Base-by-base conservation (phyloP, 1,140 invertebrate species). In the Heliconius eleuchia region DNA sequence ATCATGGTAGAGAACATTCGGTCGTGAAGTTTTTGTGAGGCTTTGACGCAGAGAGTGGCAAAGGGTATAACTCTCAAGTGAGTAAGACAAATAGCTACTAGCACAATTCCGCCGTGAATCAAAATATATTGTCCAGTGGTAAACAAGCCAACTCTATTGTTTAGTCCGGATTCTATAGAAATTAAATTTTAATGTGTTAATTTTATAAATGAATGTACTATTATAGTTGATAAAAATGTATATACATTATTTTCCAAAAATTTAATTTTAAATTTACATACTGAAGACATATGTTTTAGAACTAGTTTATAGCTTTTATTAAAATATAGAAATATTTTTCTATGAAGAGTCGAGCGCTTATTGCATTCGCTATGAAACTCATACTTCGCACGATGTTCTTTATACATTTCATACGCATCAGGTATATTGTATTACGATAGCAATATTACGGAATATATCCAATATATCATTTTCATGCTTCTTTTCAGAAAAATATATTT, bases 1-100 rank as follows among this genome's bases (percentile, higher is more conserved):
- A 98, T 86, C 82, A 98, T 95, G 3, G 89, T 94, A 16, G 88
- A 88, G 84, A 96, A 96, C 96, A 97, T 96, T 27, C 80, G 89
- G 83, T 96, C 95, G 83, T 97, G 96, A n/a, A 97, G 89, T 42
- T 89, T 95, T 78, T 94, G 94, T 5, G 96, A 96, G 6, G 96
- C 95, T 71, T 88, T 91, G 71, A 96, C 95, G 73, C 96, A 95
- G 46, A 96, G 87, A 4, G 88, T 82, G 72, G 96, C 96, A 82
- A 96, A 96, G 1, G 95, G 91, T 5, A 96, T 84, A 3, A 96
- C 95, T 76, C 96, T 80, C 2, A 92, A 23, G 42, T 93, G 88
- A 7, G 89, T 88, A 0, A 95, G 74, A 60, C 88, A 18, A 57
- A 95, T 82, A 72, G 82, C 83, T 0, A 42, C 46, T 0, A 80